Evolutionary conservation across 2,888 invertebrate genomes (phyloP).

Genomic region (Eilema caniola): DNA sequence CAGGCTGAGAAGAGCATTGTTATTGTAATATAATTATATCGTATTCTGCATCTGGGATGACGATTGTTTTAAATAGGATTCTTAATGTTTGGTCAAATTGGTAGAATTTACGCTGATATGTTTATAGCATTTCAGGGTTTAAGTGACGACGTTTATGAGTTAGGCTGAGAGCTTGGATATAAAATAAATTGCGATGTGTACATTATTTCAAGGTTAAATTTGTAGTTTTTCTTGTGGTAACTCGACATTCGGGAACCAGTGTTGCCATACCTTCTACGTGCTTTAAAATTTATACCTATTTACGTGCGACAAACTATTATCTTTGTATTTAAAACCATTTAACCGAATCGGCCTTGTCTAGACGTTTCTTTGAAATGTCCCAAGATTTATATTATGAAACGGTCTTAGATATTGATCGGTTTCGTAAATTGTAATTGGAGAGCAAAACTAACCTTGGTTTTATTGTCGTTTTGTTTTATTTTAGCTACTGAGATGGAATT

Average conservation of each 20-base stretch:
- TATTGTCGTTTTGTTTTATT: slow-evolving; percentile 33
- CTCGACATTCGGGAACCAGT: neutral
- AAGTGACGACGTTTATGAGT: too few relatives aligned
- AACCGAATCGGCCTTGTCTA: slow-evolving; percentile 33
- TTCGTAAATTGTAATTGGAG: slow-evolving; percentile 31
- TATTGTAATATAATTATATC: too few relatives aligned
- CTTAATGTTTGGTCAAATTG: too few relatives aligned
- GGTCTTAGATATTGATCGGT: slow-evolving; percentile 48
- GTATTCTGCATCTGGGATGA: too few relatives aligned
- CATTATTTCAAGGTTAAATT: neutral
- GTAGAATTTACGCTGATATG: too few relatives aligned
- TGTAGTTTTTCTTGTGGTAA: neutral
- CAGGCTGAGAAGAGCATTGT: too few relatives aligned
- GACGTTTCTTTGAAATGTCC: slow-evolving; percentile 31
- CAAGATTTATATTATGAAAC: slow-evolving; percentile 19
- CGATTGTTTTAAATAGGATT: too few relatives aligned
- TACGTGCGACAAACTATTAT: neutral
- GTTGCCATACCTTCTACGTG: neutral
- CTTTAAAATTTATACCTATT: neutral
- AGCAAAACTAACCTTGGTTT: slow-evolving; percentile 32
- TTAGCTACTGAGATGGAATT: neutral
- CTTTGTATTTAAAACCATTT: slow-evolving; percentile 8
- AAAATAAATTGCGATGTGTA: neutral
- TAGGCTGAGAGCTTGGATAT: too few relatives aligned
- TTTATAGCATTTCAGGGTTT: too few relatives aligned